Evolutionary conservation across 2,797 vertebrate genomes (phyloP).

Genomic region (Brachymystax lenok): DNA sequence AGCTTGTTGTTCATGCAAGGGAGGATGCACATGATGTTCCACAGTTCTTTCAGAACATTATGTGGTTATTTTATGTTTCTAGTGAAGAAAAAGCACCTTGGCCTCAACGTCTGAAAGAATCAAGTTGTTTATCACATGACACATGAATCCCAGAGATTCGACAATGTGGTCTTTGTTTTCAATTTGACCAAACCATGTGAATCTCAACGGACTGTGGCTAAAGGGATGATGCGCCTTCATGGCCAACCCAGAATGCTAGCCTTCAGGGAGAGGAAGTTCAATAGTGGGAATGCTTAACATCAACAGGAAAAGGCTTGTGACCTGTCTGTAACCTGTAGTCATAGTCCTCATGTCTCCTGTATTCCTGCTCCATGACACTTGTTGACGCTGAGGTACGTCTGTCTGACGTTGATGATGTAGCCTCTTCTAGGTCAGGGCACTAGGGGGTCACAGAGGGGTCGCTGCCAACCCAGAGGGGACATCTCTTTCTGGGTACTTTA

Average conservation of each 20-base stretch:
- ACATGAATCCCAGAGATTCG: background rate
- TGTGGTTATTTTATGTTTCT: background rate
- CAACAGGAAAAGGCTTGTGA: constrained; percentile 10
- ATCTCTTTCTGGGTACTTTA: constrained; percentile 16
- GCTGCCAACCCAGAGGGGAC: background rate
- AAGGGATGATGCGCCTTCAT: constrained; percentile 20
- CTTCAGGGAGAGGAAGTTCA: constrained; percentile 26
- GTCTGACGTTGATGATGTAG: constrained; percentile 5
- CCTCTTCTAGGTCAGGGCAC: constrained; percentile 26
- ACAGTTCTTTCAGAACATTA: background rate
- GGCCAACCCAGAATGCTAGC: background rate
- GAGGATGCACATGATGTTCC: constrained; percentile 30
- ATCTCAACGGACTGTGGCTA: constrained; percentile 14
- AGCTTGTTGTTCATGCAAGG: constrained; percentile 18
- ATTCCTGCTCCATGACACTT: constrained; percentile 34
- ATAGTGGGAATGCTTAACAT: constrained; percentile 21
- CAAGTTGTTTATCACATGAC: background rate
- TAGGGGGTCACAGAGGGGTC: background rate
- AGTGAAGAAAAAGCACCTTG: background rate
- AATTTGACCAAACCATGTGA: background rate
- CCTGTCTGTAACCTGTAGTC: constrained; percentile 27
- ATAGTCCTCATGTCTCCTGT: constrained; percentile 29
- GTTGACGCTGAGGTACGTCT: constrained; percentile 19
- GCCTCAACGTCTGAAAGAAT: background rate
- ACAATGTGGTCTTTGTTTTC: background rate